phyloP scores from a whole-genome alignment of 2,113 vertebrate species.

The Empidonax alnorum region DNA sequence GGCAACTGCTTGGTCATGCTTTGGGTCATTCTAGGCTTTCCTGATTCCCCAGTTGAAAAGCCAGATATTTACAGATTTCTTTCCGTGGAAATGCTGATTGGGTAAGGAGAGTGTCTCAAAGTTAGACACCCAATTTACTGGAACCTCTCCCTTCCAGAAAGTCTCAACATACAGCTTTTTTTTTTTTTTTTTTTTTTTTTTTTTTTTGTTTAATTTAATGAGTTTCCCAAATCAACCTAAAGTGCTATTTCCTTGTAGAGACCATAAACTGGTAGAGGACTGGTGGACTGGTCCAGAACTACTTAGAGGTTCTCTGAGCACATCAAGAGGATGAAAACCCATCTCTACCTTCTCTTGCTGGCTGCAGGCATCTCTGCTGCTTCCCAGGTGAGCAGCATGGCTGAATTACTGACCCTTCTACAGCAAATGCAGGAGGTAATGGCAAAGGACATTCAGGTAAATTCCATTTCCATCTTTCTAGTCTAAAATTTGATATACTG shows the following conservation, averaged over 20 bases:
- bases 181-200: too few relatives aligned
- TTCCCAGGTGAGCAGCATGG: background rate
- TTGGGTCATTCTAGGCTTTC: background rate
- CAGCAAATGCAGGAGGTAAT: background rate
- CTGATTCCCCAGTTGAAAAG: background rate
- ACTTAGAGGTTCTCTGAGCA: background rate
- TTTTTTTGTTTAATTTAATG: background rate
- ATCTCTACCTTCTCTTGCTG: conserved; percentile 43
- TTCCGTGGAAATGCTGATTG: background rate
- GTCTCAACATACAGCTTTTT: background rate
- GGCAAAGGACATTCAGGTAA: conserved; percentile 48
- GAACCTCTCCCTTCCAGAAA: conserved; percentile 53
- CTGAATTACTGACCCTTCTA: conserved; percentile 52
- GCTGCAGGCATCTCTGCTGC: background rate
- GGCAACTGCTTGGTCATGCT: background rate
- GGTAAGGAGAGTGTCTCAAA: background rate
- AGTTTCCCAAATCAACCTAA: conserved; percentile 39
- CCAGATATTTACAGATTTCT: background rate
- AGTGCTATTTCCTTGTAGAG: conserved; percentile 63
- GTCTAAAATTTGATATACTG: background rate
- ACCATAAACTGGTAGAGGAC: conserved; percentile 62
- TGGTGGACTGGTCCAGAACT: background rate
- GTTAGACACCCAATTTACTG: conserved; percentile 31
- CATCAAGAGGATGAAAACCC: conserved; percentile 25
- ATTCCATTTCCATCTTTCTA: background rate